Percentiles rank a stretch among this genome's conserved stretches.
Conservation (phyloP, 2,888 invertebrate species). For the Arrhopalites spinosus region DNA sequence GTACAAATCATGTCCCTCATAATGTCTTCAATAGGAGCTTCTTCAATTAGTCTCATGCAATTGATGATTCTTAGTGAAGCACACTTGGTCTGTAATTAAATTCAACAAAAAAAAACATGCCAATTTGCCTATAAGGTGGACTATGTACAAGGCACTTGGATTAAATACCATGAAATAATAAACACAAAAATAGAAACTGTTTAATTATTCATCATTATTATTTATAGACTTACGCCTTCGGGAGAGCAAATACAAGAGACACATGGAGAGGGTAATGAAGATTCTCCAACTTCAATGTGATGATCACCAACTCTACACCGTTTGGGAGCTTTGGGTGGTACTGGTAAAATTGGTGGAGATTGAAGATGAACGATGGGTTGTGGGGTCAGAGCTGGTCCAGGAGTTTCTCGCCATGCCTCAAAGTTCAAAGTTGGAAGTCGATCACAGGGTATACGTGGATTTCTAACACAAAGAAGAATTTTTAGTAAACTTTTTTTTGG, state of each 20-base stretch:
- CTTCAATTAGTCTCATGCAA: conserved; percentile 79
- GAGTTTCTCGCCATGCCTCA: conserved; percentile 76
- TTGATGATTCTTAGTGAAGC: conserved; percentile 86
- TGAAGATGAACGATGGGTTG: conserved; percentile 19
- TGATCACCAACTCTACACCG: conserved; percentile 77
- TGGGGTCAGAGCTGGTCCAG: conserved; percentile 14
- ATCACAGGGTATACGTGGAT: conserved; percentile 83
- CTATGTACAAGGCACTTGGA: conserved; percentile 13
- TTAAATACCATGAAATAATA: background rate
- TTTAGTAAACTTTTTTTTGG: background rate
- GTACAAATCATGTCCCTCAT: conserved; percentile 85
- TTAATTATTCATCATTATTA: background rate
- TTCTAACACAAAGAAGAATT: conserved; percentile 62
- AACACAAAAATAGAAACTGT: background rate
- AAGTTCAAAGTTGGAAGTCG: conserved; percentile 80
- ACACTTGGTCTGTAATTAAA: conserved; percentile 75
- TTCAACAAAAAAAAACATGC: conserved; percentile 16
- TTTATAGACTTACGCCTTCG: conserved; percentile 73
- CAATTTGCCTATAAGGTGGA: background rate
- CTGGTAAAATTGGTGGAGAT: conserved; percentile 10
- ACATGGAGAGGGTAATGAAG: conserved; percentile 87
- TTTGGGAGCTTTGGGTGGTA: background rate
- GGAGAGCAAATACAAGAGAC: conserved; percentile 84
- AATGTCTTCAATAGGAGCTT: conserved; percentile 82
- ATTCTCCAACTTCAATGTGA: conserved; percentile 77